Evolutionary conservation across 2,888 invertebrate genomes (phyloP).

Genomic region (Stenodema calcarata): DNA sequence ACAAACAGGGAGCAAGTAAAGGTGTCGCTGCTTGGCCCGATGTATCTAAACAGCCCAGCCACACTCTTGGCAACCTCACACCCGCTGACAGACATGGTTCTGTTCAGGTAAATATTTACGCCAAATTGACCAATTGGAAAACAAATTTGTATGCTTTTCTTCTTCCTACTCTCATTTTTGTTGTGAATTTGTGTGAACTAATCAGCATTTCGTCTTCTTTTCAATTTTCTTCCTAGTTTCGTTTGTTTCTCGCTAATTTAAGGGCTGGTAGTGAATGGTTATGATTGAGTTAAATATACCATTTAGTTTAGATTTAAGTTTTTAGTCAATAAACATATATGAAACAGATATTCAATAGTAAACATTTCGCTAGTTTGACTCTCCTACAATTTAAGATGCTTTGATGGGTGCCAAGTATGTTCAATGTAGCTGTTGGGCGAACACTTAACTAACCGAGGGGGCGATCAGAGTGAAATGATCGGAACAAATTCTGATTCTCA

Average conservation of each 20-base stretch:
- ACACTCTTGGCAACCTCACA: constrained; percentile 82
- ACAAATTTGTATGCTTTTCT: neutral
- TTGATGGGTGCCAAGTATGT: too few species aligned
- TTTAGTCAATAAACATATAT: too few species aligned
- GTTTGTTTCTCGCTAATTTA: constrained; percentile 1
- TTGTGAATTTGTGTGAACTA: neutral
- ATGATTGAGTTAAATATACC: neutral
- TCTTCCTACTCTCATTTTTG: neutral
- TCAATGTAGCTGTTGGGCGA: too few species aligned
- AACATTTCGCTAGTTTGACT: too few species aligned
- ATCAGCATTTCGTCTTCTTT: constrained; percentile 16
- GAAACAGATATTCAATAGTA: too few species aligned
- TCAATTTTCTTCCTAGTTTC: neutral
- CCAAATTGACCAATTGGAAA: constrained; percentile 16
- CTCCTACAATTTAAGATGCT: too few species aligned
- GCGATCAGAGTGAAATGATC: too few species aligned
- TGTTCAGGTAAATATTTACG: constrained; percentile 75
- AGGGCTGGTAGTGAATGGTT: constrained; percentile 20
- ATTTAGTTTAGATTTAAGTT: neutral
- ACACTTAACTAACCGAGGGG: too few species aligned
- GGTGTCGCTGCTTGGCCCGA: constrained; percentile 85
- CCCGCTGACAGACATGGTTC: constrained; percentile 96
- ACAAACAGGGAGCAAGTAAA: constrained; percentile 65
- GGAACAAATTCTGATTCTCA: too few species aligned
- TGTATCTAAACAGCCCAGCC: constrained; percentile 74